Base-by-base conservation (phyloP, 2,113 vertebrate genomes). In the Phyllopteryx taeniolatus region DNA sequence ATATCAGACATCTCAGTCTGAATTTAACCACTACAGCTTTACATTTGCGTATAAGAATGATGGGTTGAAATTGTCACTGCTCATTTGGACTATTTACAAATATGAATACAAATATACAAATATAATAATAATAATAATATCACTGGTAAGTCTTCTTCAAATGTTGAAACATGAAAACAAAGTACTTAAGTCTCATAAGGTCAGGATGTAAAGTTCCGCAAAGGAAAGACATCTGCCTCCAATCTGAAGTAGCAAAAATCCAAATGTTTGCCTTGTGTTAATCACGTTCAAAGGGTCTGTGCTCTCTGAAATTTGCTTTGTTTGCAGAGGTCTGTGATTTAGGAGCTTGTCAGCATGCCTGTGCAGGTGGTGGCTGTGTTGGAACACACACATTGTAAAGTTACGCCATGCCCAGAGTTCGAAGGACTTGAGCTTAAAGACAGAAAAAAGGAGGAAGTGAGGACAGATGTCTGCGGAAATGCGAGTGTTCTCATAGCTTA, bases 241-340 rank as follows among this genome's bases (percentile, higher is more conserved):
- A 72, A 47, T 83, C 33, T 42, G 54, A 75, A 75, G 57, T 4
- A 71, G 70, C 49, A 70, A 80, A 73, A 70, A 74, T 79, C 15
- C 46, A 74, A 73, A 75, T 71, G 70, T 46, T 79, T 64, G 15
- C 42, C 64, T 74, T 71, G 47, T 76, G 74, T 13, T 72, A 68
- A 69, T 80, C 74, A 78, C 71, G 70, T 76, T 85, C 79, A 83
- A 79, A 85, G 79, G 60, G 67, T 54, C 61, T 39, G 64, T 70
- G 60, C 53, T 20, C 74, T 59, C n/a, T 0, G 69, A 76, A 85
- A 83, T 76, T 68, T 71, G 74, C 74, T 54, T 67, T 65, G 74
- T 85, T 83, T 83, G 81, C 83, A 76, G 73, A 83, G 82, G 79
- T 33, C 71, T 17, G 59, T 84, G 70, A 84, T 87, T 83, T 80